Base-by-base conservation (phyloP, 2,888 invertebrate species). In the Sinodicranocentrus sp. region DNA sequence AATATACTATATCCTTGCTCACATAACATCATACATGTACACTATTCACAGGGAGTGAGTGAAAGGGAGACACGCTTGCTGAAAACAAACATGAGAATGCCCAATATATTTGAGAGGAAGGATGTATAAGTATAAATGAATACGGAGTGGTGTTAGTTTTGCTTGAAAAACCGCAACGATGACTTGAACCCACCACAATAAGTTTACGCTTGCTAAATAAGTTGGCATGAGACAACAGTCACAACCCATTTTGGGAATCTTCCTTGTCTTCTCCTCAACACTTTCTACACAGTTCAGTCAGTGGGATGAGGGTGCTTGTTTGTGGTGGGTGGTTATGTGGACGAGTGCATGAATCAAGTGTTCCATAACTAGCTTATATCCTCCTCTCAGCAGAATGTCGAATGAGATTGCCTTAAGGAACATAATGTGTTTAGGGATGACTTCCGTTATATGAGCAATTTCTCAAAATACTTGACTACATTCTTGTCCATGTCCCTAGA, bases 391-490 rank as follows among this genome's bases (percentile, higher is more conserved):
- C 33, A 54, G 17, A 54, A 44, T 48, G 59, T 25, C 23, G 68
- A 79, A 72, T 44, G 80, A 80, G 79, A 71, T 79, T 79, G 79
- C 79, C 79, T 28, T 71, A 43, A 79, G 79, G 71, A 79, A 63
- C 39, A 71, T 79, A 63, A 79, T 70, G 63, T 63, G 79, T 39
- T 43, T 43, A 79, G 61, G 79, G 71, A 79, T 79, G 79, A 65
- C 79, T 79, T 79, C 79, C 79, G 79, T 71, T n/a, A n/a, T 79
- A 79, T 71, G 71, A 71, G 63, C 63, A 79, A 79, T 79, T 79
- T 79, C 71, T 52, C 44, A 28, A n/a, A 10, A 79, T 71, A 78
- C 52, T 71, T 39, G 48, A 61, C 79, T 71, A 63, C n/a, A 10
- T 28, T 26, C 26, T n/a, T 5, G 23, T 54, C 2, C 54, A 15